Evolutionary conservation across 2,888 invertebrate species (phyloP).

Genomic region (Oscheius myriophilus): DNA sequence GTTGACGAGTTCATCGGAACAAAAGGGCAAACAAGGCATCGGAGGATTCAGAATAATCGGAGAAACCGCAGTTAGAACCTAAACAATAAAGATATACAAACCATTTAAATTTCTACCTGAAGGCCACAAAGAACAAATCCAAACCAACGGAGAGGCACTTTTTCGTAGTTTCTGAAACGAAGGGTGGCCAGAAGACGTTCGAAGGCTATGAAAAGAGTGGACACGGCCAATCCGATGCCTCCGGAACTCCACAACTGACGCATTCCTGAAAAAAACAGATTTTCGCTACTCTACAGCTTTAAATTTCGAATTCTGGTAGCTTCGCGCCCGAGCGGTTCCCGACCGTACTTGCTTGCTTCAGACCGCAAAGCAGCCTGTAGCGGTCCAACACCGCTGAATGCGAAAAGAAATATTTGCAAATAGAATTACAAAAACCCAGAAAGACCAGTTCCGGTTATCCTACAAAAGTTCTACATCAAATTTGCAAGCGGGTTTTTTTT

Average conservation of each 20-base stretch:
- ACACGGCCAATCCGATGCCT: conserved; percentile 21
- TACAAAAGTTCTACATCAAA: no score
- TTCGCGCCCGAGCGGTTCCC: background rate
- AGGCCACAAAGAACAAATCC: conserved; percentile 16
- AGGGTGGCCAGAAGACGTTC: conserved; percentile 24
- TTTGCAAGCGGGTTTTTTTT: no score
- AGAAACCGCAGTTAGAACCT: no score
- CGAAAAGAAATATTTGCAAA: no score
- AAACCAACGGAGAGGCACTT: conserved; percentile 19
- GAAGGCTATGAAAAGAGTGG: conserved; percentile 16
- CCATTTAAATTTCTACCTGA: conserved; percentile 20
- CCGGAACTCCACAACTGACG: conserved; percentile 17
- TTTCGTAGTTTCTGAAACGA: conserved; percentile 13
- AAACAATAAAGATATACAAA: background rate
- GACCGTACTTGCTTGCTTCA: background rate
- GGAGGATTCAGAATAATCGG: no score
- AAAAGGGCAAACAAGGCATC: conserved; percentile 13
- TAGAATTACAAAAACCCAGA: background rate
- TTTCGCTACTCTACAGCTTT: background rate
- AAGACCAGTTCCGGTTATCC: background rate
- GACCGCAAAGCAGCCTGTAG: background rate
- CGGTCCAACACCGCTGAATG: no score
- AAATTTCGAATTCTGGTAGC: background rate
- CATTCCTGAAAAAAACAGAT: conserved; percentile 12
- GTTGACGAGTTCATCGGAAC: conserved; percentile 8